Evolutionary conservation across 2,797 vertebrate genomes (phyloP).

Genomic region (Pseudochaenichthys georgianus): DNA sequence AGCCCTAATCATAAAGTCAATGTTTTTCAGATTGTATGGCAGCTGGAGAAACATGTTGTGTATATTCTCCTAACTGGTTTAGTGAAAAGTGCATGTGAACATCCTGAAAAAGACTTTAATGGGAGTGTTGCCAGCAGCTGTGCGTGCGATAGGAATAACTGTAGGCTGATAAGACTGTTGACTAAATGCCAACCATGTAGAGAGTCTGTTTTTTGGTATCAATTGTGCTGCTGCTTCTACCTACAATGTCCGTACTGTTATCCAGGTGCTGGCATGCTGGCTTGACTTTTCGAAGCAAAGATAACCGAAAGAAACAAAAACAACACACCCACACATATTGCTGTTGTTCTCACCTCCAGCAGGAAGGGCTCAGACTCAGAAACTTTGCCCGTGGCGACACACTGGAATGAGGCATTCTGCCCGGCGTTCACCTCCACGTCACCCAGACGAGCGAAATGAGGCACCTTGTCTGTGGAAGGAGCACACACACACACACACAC

Average conservation of each 20-base stretch:
- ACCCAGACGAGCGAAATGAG: conserved; percentile 96
- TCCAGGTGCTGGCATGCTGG: conserved; percentile 15
- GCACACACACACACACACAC: conserved; percentile 27
- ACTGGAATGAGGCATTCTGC: conserved; percentile 98
- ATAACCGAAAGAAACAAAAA: background rate
- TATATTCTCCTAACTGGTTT: conserved; percentile 1
- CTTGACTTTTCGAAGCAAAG: background rate
- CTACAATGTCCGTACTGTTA: conserved; percentile 1
- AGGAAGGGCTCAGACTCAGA: conserved; percentile 87
- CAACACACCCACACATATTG: conserved; percentile 5
- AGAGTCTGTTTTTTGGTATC: background rate
- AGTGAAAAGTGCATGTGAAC: conserved; percentile 22
- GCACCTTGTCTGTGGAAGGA: conserved; percentile 92
- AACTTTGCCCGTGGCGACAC: conserved; percentile 94
- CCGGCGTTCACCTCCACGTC: conserved; percentile 98
- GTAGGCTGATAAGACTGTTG: conserved; percentile 13
- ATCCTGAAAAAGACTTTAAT: conserved; percentile 20
- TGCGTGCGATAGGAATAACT: background rate
- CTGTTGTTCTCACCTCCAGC: conserved; percentile 80
- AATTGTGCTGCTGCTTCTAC: conserved; percentile 7
- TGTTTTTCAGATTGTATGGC: too few relatives aligned
- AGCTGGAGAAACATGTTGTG: background rate
- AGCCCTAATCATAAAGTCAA: too few relatives aligned
- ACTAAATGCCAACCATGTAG: conserved; percentile 15
- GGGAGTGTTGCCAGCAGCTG: background rate